These are phyloP conservation scores for Cottus gobio DNA, from an alignment of 2,113 vertebrate species.

Conservation along the genomic window DNA sequence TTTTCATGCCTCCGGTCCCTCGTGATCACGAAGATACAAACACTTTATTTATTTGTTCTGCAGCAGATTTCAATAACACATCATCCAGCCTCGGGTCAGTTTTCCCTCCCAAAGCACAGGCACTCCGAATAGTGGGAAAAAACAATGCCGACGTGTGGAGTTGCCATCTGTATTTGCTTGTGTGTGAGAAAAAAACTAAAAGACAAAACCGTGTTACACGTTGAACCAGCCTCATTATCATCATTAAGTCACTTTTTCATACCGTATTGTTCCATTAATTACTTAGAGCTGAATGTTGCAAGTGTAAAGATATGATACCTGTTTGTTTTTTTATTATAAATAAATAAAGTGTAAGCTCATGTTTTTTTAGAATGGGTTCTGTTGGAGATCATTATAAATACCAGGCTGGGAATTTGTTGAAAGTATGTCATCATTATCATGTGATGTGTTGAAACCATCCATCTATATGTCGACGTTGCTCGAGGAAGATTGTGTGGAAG, in stretches of 20 bases:
- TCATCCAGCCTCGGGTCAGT: constrained; percentile 1
- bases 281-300: background rate
- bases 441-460: background rate
- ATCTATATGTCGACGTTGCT: background rate
- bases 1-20: background rate
- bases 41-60: constrained; percentile 20
- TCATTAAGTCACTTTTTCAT: background rate
- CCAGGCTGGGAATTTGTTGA: background rate
- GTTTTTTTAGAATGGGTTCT: background rate
- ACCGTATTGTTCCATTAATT: background rate
- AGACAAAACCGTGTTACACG: background rate
- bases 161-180: background rate
- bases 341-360: background rate
- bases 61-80: constrained; percentile 25
- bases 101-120: background rate
- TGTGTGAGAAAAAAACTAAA: background rate
- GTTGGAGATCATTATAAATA: background rate
- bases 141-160: background rate
- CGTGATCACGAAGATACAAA: background rate
- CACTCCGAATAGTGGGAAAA: background rate
- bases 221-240: background rate
- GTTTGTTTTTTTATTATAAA: background rate
- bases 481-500: background rate
- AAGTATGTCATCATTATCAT: background rate
- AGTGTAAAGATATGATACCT: background rate